Evolutionary conservation across 1,140 invertebrate genomes (phyloP), one percentile per base, ranked within the genome.

Genomic region (Chymomyza costata): DNA sequence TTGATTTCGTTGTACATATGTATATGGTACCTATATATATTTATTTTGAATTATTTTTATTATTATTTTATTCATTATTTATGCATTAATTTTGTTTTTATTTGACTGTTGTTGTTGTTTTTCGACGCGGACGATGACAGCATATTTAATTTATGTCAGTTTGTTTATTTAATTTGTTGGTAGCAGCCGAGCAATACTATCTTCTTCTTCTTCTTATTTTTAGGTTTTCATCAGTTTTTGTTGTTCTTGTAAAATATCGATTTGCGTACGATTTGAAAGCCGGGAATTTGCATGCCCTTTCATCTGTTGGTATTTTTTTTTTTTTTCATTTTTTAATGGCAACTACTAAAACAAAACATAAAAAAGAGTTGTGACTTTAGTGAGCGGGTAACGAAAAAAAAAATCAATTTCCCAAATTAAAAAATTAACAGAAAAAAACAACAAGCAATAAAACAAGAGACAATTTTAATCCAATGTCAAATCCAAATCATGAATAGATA

Each of bases 211-310:
- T 25, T 25, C 8, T 25, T 5, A 25, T 3, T 25, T 25, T 25
- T 25, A 25, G 8, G 21, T 25, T 25, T 25, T 25, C 21, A 5
- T 3, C 8, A 25, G 21, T 25, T 65, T 54, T 50, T 38, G 54
- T 65, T 59, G 57, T 48, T 46, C 61, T 71, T 65, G 45, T 78
- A 83, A 83, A 82, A 83, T 83, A 83, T 83, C 82, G 82, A 83
- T 83, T 82, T 62, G 59, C 41, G 35, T 53, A 51, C 73, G 34
- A 32, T 50, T 49, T 40, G 48, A 60, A 55, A 40, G 51, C 44
- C 54, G 48, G 46, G 30, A 66, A 78, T 70, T 76, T 71, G 71
- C 62, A 78, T 76, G 67, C 71, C 71, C 67, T 76, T 35, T 55
- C 48, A 47, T 57, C 41, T 46, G 32, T 67, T 60, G 51, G 34